Evolutionary conservation across 2,888 invertebrate species (phyloP), one percentile per base, ranked within the genome.

Genomic region (Melikaiella ostensackeni): DNA sequence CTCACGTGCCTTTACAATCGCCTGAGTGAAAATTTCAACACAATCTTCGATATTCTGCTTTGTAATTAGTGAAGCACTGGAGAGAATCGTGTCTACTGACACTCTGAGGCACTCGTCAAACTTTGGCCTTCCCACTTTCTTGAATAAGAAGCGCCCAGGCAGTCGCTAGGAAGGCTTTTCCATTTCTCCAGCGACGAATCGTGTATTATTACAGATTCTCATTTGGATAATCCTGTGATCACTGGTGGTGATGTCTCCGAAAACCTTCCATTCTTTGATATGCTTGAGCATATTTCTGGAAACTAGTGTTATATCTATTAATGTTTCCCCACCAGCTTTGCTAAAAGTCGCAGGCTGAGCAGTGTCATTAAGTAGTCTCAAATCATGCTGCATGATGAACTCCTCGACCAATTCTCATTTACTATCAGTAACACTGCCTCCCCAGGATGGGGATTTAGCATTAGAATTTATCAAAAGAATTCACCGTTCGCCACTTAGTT

Each of bases 401-500:
- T 57, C 30, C n/a, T n/a, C n/a, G n/a, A n/a, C n/a, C n/a, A n/a
- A n/a, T n/a, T n/a, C n/a, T n/a, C n/a, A n/a, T n/a, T n/a, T n/a
- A n/a, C n/a, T n/a, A n/a, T n/a, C n/a, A n/a, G n/a, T n/a, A n/a
- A n/a, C n/a, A n/a, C n/a, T n/a, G n/a, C n/a, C n/a, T n/a, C n/a
- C n/a, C n/a, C n/a, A n/a, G n/a, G n/a, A n/a, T n/a, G n/a, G n/a
- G n/a, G n/a, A n/a, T n/a, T n/a, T n/a, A n/a, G n/a, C n/a, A n/a
- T n/a, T n/a, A n/a, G n/a, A n/a, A n/a, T 83, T 80, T 16, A 79
- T 8, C 0, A 30, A 74, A 0, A 82, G 33, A 0, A 80, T 27
- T 7, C 79, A 46, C 62, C 77, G 57, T 42, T 79, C 57, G 70
- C 81, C 82, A 38, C 78, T 75, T 62, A 79, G 77, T 6, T n/a